Percentiles rank a stretch among this genome's conserved stretches.
Conservation (phyloP, 2,797 vertebrate genomes). For the Pterois miles region DNA sequence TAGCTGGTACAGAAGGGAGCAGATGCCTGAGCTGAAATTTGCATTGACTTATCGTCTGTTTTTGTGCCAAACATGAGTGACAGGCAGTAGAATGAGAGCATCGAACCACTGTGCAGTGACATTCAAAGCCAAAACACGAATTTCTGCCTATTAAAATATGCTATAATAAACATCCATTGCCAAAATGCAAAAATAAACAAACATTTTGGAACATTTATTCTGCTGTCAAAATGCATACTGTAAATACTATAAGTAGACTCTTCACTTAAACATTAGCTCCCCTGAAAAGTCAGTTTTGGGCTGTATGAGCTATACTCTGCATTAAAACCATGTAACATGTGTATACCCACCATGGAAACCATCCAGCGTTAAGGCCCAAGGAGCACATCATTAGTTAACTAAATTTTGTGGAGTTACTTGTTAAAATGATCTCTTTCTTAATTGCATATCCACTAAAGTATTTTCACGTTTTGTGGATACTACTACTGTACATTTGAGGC, state of each 20-base stretch:
- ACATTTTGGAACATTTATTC: neutral
- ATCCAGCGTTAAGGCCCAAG: neutral
- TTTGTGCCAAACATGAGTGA: conserved; percentile 26
- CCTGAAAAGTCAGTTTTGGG: neutral
- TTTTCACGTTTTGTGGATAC: too few relatives aligned
- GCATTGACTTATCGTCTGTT: conserved; percentile 30
- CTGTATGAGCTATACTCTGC: neutral
- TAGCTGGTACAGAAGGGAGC: conserved; percentile 22
- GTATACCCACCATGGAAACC: neutral
- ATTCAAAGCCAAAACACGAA: conserved; percentile 1
- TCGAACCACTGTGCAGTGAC: neutral
- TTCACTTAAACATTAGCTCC: neutral
- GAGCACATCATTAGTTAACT: neutral
- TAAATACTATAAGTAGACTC: neutral
- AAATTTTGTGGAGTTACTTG: neutral
- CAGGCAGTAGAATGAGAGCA: neutral
- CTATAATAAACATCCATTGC: neutral
- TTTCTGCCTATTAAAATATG: neutral
- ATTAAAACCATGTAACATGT: neutral
- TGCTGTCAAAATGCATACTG: neutral
- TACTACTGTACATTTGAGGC: too few relatives aligned
- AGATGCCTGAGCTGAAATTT: conserved; percentile 35
- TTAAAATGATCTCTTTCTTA: neutral
- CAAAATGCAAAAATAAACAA: neutral
- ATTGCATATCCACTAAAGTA: too few relatives aligned